Evolutionary conservation across 2,888 invertebrate genomes (phyloP).

Genomic region (Himalopsyche anomala): DNA sequence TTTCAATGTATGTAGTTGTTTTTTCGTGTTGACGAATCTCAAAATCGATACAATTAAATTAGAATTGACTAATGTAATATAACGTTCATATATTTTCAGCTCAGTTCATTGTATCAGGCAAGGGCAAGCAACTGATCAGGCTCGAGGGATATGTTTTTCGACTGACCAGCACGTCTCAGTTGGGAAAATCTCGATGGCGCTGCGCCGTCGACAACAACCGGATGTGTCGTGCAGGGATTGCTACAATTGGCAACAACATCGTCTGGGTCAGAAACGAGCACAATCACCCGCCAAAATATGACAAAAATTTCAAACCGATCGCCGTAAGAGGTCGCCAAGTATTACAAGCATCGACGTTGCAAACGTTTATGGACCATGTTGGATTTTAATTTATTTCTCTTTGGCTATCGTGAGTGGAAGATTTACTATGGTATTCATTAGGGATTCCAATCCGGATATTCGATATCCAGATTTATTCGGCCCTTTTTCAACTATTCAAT

Average conservation of each 20-base stretch:
- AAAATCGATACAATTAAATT: not conserved
- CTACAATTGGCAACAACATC: slow-evolving; percentile 49
- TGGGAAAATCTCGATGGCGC: slow-evolving; percentile 54
- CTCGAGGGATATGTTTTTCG: slow-evolving; percentile 50
- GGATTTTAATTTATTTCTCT: not conserved
- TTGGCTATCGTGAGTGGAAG: too few relatives aligned
- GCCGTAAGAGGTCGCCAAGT: not conserved
- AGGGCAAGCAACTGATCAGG: slow-evolving; percentile 49
- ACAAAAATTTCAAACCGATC: not conserved
- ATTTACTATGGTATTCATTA: too few relatives aligned
- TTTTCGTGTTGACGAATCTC: too few relatives aligned
- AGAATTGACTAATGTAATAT: not conserved
- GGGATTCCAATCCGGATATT: too few relatives aligned
- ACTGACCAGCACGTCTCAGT: not conserved
- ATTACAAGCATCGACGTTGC: not conserved
- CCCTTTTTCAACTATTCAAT: too few relatives aligned
- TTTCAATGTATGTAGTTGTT: too few relatives aligned
- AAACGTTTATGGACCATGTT: not conserved
- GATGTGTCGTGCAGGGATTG: slow-evolving; percentile 55
- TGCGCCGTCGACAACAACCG: slow-evolving; percentile 58
- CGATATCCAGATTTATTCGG: too few relatives aligned
- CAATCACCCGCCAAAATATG: slow-evolving; percentile 55
- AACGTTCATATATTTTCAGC: slow-evolving; percentile 41
- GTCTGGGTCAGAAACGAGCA: slow-evolving; percentile 51
- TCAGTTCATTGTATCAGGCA: slow-evolving; percentile 46